phyloP scores from a whole-genome alignment of 2,113 vertebrate species.

The Phalacrocorax pelagicus region DNA sequence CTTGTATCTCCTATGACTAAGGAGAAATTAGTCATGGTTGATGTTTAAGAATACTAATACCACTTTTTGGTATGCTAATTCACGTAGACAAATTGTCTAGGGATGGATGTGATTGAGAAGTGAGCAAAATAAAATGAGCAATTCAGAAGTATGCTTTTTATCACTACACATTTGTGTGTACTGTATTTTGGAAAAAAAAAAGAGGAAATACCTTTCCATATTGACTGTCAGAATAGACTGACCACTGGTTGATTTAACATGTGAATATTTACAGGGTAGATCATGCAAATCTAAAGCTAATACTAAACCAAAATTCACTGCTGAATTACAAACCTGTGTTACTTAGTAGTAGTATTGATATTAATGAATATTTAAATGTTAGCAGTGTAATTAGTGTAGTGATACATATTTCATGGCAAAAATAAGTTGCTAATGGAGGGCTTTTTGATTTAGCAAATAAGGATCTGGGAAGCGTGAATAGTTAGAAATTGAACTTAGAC shows the following conservation, averaged over 20 bases:
- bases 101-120: background rate
- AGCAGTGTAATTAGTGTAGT: background rate
- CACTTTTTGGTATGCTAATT: background rate
- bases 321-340: background rate
- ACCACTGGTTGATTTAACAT: background rate
- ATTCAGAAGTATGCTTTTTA: background rate
- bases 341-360: background rate
- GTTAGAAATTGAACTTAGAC: background rate
- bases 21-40: background rate
- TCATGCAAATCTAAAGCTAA: background rate
- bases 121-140: background rate
- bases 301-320: background rate
- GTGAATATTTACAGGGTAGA: background rate
- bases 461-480: fast-evolving
- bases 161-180: background rate
- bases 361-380: background rate
- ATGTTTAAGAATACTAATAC: background rate
- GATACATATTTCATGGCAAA: background rate
- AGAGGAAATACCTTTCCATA: background rate
- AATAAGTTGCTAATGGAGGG: background rate
- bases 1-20: background rate
- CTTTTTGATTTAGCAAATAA: background rate
- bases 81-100: background rate
- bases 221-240: background rate
- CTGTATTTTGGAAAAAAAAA: background rate